Percentiles rank a stretch among this genome's conserved stretches.
phyloP scores from a whole-genome alignment of 2,113 vertebrate genomes.

The Plecotus auritus region DNA sequence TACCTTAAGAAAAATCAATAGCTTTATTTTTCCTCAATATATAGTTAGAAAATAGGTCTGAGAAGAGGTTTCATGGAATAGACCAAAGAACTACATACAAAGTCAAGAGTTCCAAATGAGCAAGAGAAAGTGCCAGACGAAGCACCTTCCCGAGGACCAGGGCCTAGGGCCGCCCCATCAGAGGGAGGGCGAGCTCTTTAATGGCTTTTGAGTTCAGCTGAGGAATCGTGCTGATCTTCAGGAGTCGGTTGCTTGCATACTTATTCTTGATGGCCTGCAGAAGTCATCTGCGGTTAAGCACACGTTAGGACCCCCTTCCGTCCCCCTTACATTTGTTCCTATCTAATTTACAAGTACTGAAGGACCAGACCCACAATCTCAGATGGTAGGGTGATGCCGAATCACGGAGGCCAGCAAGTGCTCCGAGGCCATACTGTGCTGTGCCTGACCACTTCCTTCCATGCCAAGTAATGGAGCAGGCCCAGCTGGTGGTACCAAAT shows the following conservation, averaged over 20 bases:
- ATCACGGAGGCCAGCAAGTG: background rate
- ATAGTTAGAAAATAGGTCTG: slow-evolving; percentile 54
- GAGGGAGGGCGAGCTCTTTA: slow-evolving; percentile 81
- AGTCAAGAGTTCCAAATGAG: background rate
- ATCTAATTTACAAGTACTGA: background rate
- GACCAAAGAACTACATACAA: slow-evolving; percentile 64
- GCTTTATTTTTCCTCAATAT: slow-evolving; percentile 58
- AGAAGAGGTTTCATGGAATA: slow-evolving; percentile 21
- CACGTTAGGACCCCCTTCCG: rapidly evolving
- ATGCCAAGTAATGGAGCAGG: background rate
- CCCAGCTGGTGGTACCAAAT: background rate
- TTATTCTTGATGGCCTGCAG: slow-evolving; percentile 91
- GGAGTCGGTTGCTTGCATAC: slow-evolving; percentile 88
- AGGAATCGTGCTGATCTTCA: slow-evolving; percentile 89
- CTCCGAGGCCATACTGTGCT: background rate
- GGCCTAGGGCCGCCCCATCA: slow-evolving; percentile 63
- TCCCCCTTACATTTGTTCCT: background rate
- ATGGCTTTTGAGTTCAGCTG: slow-evolving; percentile 83
- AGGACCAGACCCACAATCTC: background rate
- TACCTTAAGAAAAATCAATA: slow-evolving; percentile 38
- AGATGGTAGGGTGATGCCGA: background rate
- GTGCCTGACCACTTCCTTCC: background rate
- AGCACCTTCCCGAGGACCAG: background rate
- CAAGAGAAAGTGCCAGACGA: slow-evolving; percentile 38
- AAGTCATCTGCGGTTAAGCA: background rate